phyloP scores from a whole-genome alignment of 2,113 vertebrate genomes.

The human region DNA sequence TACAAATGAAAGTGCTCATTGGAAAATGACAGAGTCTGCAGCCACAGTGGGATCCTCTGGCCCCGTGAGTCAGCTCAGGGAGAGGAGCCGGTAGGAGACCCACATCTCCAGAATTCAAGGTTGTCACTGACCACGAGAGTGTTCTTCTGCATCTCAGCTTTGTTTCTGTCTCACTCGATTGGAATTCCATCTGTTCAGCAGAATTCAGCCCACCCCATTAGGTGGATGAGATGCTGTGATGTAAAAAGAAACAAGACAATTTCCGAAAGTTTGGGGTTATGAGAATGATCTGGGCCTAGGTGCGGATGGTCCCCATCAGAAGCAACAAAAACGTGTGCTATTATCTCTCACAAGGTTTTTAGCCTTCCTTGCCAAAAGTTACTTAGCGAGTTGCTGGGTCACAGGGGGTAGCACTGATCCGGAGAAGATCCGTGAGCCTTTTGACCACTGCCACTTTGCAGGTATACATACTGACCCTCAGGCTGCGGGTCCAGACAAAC shows the following conservation, averaged over 20 bases:
- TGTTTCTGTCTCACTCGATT: too few species aligned
- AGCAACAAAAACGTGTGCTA: accelerated
- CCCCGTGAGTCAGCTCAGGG: accelerated
- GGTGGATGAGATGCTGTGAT: not conserved
- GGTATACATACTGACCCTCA: accelerated
- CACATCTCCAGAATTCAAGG: accelerated
- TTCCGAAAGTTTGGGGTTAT: not conserved
- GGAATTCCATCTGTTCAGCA: accelerated
- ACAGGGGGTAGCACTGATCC: accelerated
- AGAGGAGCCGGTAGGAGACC: accelerated
- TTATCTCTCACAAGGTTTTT: accelerated
- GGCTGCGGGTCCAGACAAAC: accelerated
- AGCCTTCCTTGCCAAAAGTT: accelerated
- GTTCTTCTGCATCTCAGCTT: accelerated
- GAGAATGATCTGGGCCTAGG: accelerated
- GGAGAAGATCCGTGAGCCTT: accelerated
- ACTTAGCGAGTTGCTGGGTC: accelerated
- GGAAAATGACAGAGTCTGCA: not conserved
- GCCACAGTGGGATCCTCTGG: accelerated
- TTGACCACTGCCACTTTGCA: accelerated
- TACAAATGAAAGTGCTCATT: not conserved
- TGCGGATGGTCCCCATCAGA: accelerated
- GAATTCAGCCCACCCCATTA: not conserved
- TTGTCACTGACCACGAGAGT: accelerated
- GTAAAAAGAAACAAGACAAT: accelerated